phyloP scores from a whole-genome alignment of 2,113 vertebrate genomes.

The Notothenia rossii region DNA sequence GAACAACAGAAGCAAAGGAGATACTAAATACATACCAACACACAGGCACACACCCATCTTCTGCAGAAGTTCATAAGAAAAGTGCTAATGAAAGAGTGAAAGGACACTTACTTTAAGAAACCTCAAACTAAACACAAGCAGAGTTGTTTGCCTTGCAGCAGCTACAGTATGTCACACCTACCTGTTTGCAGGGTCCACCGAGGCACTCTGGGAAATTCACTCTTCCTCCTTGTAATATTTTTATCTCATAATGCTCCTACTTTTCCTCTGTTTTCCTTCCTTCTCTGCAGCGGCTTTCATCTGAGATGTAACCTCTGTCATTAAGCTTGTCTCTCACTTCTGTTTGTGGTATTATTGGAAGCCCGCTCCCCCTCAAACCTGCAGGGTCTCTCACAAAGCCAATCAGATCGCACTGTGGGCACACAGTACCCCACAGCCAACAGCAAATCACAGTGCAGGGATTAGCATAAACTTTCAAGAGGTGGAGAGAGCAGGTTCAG shows the following conservation, averaged over 20 bases:
- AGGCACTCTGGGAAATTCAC: slow-evolving; percentile 28
- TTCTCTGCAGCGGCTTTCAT: slow-evolving; percentile 35
- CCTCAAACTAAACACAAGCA: background rate
- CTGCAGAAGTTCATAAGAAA: slow-evolving; percentile 10
- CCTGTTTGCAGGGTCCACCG: slow-evolving; percentile 51
- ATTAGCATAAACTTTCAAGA: slow-evolving; percentile 35
- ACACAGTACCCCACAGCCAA: slow-evolving; percentile 17
- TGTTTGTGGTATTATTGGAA: slow-evolving; percentile 46
- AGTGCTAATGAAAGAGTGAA: slow-evolving; percentile 27
- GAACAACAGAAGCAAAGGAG: slow-evolving; percentile 33
- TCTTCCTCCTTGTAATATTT: slow-evolving; percentile 10
- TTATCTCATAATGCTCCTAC: slow-evolving; percentile 25
- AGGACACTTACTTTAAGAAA: slow-evolving; percentile 29
- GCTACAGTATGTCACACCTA: slow-evolving; percentile 65
- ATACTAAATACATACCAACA: slow-evolving; percentile 49
- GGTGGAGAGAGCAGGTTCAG: slow-evolving; percentile 61
- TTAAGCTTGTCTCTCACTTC: slow-evolving; percentile 33
- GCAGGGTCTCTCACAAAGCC: slow-evolving; percentile 57
- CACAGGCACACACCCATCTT: slow-evolving; percentile 35
- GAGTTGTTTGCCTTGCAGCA: slow-evolving; percentile 51
- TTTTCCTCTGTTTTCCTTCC: background rate
- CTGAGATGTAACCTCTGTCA: slow-evolving; percentile 28
- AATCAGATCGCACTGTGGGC: slow-evolving; percentile 59
- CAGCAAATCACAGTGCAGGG: slow-evolving; percentile 56
- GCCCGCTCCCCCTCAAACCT: slow-evolving; percentile 69